Evolutionary conservation across 2,888 invertebrate species (phyloP).

Genomic region (Athetis lepigone): DNA sequence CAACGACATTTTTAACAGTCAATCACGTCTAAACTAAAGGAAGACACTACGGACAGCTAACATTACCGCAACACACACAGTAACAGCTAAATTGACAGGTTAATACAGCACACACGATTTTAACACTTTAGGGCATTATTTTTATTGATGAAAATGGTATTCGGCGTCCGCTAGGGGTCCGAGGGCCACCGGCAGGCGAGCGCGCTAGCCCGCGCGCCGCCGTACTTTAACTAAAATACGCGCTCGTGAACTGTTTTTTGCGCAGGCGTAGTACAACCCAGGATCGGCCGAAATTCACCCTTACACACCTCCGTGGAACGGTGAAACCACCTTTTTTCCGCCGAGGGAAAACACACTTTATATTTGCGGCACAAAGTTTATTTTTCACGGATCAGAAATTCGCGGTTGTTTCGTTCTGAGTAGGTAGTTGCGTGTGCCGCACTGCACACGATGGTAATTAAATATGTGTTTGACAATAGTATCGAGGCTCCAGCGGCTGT

Average conservation of each 20-base stretch:
- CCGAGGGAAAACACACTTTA: conserved; percentile 56
- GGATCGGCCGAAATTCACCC: conserved; percentile 88
- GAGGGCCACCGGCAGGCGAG: conserved; percentile 88
- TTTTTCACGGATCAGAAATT: conserved; percentile 27
- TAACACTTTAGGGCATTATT: conserved; percentile 73
- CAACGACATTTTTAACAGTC: conserved; percentile 70
- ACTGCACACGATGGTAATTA: conserved; percentile 90
- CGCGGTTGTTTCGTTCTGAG: conserved; percentile 41
- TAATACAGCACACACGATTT: conserved; percentile 72
- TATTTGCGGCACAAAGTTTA: conserved; percentile 4
- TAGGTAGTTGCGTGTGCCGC: conserved; percentile 85
- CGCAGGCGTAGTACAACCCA: conserved; percentile 85
- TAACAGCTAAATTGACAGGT: conserved; percentile 81
- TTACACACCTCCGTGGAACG: conserved; percentile 62
- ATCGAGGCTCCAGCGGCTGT: conserved; percentile 82
- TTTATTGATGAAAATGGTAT: conserved; percentile 83
- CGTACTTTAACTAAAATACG: conserved; percentile 83
- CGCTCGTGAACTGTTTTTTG: conserved; percentile 77
- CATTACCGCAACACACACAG: conserved; percentile 70
- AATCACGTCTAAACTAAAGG: conserved; percentile 78
- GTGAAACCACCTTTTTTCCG: conserved; percentile 58
- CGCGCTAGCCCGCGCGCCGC: conserved; percentile 91
- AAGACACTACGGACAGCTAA: conserved; percentile 82
- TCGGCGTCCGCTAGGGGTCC: conserved; percentile 80
- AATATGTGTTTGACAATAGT: conserved; percentile 90